phyloP scores from a whole-genome alignment of 1,140 invertebrate genomes.

The Drosophila bocqueti region DNA sequence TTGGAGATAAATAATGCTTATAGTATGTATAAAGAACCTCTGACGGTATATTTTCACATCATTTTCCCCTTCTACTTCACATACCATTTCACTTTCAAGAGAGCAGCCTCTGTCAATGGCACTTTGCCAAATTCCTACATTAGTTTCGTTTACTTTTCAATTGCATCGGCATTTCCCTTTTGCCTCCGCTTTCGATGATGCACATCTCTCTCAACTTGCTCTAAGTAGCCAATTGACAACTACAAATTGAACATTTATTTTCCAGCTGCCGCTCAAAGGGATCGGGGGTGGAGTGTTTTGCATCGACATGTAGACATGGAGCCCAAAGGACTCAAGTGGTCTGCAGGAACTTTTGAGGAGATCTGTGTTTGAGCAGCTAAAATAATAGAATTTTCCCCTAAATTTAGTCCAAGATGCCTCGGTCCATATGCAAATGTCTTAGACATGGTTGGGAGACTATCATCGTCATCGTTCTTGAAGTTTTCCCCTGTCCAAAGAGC shows the following conservation, averaged over 20 bases:
- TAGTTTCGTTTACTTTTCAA: conserved; percentile 57
- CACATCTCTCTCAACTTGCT: conserved; percentile 13
- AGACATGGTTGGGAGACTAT: conserved; percentile 38
- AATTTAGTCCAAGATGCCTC: conserved; percentile 65
- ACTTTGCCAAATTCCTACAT: conserved; percentile 46
- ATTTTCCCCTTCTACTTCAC: not conserved
- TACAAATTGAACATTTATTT: conserved; percentile 67
- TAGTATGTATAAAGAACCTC: not conserved
- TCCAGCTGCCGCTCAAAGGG: conserved; percentile 36
- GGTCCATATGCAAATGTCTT: conserved; percentile 48
- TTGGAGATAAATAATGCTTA: conserved; percentile 4
- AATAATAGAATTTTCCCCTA: conserved; percentile 81
- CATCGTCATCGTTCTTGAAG: conserved; percentile 42
- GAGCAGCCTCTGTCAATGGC: conserved; percentile 25
- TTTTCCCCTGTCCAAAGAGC: conserved; percentile 26
- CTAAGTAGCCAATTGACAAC: conserved; percentile 60
- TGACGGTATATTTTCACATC: not conserved
- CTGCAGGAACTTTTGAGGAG: conserved; percentile 36
- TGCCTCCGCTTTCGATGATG: conserved; percentile 2
- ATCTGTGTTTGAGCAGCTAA: conserved; percentile 58
- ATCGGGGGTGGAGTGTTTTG: conserved; percentile 48
- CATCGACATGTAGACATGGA: conserved; percentile 25
- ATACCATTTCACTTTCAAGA: conserved; percentile 4
- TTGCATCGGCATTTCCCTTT: conserved; percentile 30
- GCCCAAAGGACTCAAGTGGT: conserved; percentile 34